phyloP scores from a whole-genome alignment of 92 coral and sea anemone species.

The Epizoanthus scotinus region DNA sequence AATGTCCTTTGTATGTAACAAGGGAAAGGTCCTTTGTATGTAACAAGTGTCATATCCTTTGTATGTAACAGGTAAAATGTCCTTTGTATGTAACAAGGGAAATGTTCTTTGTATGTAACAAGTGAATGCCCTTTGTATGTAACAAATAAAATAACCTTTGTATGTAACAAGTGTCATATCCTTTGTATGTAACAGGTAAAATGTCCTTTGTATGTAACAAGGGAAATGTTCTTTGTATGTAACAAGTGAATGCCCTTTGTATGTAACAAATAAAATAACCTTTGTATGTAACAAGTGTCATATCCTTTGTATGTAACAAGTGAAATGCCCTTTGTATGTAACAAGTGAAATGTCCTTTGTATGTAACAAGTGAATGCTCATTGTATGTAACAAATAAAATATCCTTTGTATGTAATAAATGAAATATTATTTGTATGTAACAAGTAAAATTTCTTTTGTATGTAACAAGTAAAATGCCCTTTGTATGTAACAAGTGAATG shows the following conservation, averaged over 20 bases:
- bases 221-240: background rate
- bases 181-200: constrained; percentile 7
- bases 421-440: background rate
- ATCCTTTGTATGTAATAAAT: background rate
- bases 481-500: background rate
- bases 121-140: background rate
- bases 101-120: background rate
- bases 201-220: background rate
- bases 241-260: background rate
- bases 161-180: no score
- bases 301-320: background rate
- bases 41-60: background rate
- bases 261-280: no score
- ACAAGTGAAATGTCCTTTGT: no score
- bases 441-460: background rate
- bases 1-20: background rate
- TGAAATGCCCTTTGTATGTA: background rate
- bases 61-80: background rate
- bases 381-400: background rate
- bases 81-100: background rate
- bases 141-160: background rate
- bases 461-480: background rate
- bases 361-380: background rate
- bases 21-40: background rate
- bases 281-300: constrained; percentile 6